A percentile compares a stretch with the other conserved stretches of the same genome.
These are phyloP conservation scores for Dipodomys ordii DNA, from an alignment of 2,113 vertebrate species.

Conservation along the genomic window DNA sequence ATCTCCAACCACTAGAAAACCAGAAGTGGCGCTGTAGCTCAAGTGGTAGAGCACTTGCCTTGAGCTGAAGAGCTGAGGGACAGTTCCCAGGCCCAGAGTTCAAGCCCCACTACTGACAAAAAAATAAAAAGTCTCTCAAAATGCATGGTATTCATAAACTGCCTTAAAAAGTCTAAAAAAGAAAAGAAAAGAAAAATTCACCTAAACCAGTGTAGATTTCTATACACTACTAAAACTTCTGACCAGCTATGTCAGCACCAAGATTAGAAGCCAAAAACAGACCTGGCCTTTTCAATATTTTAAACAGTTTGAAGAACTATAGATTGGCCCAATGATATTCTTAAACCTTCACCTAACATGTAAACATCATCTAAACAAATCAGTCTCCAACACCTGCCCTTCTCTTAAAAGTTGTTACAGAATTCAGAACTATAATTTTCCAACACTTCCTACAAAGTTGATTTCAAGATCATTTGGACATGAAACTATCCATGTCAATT, in stretches of 20 bases:
- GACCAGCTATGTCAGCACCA: neutral
- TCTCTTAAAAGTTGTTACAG: neutral
- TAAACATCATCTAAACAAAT: neutral
- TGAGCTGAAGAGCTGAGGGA: too few relatives aligned
- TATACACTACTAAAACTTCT: neutral
- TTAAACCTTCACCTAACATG: neutral
- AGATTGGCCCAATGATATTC: neutral
- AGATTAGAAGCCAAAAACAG: conserved; percentile 20
- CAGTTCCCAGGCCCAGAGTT: too few relatives aligned
- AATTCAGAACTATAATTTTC: conserved; percentile 53
- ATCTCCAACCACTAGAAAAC: too few relatives aligned
- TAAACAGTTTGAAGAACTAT: neutral
- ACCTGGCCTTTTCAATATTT: neutral
- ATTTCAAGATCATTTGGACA: conserved; percentile 33
- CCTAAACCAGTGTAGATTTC: neutral
- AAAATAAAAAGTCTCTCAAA: too few relatives aligned
- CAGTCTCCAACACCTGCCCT: neutral
- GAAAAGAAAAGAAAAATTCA: too few relatives aligned
- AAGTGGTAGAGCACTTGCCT: too few relatives aligned
- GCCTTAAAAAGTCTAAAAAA: too few relatives aligned
- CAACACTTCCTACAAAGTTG: conserved; percentile 36
- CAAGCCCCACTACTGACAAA: too few relatives aligned
- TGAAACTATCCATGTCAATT: conserved; percentile 16
- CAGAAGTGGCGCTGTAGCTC: too few relatives aligned
- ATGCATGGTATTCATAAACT: too few relatives aligned